Conservation (phyloP, 1,140 invertebrate species). For the Lepidostoma basale region DNA sequence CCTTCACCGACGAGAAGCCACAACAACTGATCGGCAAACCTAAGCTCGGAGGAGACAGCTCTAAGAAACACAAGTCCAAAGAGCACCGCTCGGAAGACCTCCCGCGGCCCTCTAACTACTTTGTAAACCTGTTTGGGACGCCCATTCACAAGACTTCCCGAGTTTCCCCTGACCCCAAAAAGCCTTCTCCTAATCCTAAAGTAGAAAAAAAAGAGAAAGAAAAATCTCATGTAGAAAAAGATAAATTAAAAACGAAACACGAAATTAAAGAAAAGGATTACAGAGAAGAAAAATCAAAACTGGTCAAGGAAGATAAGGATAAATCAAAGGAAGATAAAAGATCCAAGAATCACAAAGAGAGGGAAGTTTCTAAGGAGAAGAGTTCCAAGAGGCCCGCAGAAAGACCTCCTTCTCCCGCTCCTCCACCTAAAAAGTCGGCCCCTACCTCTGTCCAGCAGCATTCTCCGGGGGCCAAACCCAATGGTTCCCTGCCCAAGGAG, state of each 20-base stretch:
- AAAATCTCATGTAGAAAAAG: slow-evolving; percentile 60
- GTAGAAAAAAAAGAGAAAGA: slow-evolving; percentile 69
- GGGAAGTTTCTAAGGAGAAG: slow-evolving; percentile 67
- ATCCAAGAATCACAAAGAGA: slow-evolving; percentile 67
- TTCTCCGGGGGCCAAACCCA: slow-evolving; percentile 51
- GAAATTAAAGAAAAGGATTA: slow-evolving; percentile 56
- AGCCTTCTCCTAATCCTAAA: slow-evolving; percentile 57
- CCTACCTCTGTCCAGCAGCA: slow-evolving; percentile 62
- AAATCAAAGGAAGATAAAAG: slow-evolving; percentile 69
- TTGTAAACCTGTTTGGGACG: slow-evolving; percentile 79
- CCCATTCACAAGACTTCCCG: slow-evolving; percentile 76
- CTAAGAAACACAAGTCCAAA: slow-evolving; percentile 71
- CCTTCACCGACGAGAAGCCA: slow-evolving; percentile 57
- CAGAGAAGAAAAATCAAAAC: slow-evolving; percentile 62
- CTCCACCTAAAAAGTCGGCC: slow-evolving; percentile 63
- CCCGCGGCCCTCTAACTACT: slow-evolving; percentile 68
- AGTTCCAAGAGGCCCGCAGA: slow-evolving; percentile 55
- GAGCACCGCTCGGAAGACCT: slow-evolving; percentile 67
- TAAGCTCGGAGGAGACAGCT: slow-evolving; percentile 66
- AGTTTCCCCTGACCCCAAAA: slow-evolving; percentile 69
- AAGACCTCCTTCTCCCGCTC: slow-evolving; percentile 57
- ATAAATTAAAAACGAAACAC: slow-evolving; percentile 65
- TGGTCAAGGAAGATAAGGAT: slow-evolving; percentile 65
- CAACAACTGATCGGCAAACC: slow-evolving; percentile 69
- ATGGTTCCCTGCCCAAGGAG: slow-evolving; percentile 56